These are phyloP conservation scores for Chloropsis hardwickii DNA, from an alignment of 2,113 vertebrate genomes.

Conservation along the genomic window DNA sequence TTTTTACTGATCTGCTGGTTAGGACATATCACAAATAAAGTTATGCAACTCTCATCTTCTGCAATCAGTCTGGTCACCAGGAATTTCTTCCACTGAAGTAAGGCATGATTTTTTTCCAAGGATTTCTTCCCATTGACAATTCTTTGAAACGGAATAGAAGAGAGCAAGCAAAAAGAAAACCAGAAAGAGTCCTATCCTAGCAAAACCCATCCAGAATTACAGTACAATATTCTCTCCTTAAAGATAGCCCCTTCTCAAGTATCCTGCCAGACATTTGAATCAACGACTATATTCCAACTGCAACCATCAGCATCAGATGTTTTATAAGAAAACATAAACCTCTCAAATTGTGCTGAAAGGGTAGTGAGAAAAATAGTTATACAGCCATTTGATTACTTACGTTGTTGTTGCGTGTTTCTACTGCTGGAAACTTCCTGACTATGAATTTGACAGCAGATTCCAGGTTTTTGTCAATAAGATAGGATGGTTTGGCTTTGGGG, in stretches of 20 bases:
- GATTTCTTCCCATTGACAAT: background rate
- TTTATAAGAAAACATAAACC: background rate
- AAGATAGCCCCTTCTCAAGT: background rate
- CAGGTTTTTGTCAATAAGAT: slow-evolving; percentile 97
- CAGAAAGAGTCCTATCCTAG: background rate
- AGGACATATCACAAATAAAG: background rate
- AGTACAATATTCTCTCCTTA: background rate
- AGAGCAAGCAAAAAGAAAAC: background rate
- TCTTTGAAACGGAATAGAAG: background rate
- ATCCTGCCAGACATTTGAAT: background rate
- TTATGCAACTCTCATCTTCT: background rate
- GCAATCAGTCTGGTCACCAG: background rate
- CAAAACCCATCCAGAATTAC: background rate
- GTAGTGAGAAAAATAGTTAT: background rate
- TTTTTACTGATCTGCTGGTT: background rate
- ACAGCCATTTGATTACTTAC: slow-evolving; percentile 76
- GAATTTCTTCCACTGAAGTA: background rate
- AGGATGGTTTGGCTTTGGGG: slow-evolving; percentile 98
- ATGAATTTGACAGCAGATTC: slow-evolving; percentile 99
- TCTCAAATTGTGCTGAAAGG: background rate
- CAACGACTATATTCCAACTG: background rate
- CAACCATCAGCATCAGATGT: background rate
- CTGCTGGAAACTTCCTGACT: slow-evolving; percentile 95
- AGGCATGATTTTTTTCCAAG: background rate
- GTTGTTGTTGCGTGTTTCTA: slow-evolving; percentile 97